Evolutionary conservation across 2,888 invertebrate genomes (phyloP).

Genomic region (Drosophila prostipennis): DNA sequence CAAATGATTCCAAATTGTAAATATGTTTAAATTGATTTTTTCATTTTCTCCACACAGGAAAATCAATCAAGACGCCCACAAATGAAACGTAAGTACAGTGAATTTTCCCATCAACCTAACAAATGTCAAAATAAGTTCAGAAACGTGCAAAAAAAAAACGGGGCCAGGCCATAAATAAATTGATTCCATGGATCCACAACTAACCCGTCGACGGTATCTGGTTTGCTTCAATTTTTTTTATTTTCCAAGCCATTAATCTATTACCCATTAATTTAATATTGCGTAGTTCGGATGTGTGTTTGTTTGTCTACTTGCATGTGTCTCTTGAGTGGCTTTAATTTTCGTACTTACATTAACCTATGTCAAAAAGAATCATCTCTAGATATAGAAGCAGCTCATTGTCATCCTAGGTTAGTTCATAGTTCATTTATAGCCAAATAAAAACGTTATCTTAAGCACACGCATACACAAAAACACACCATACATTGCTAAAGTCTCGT

Average conservation of each 20-base stretch:
- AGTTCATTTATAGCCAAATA: constrained; percentile 5
- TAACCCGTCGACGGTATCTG: constrained; percentile 68
- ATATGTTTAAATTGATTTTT: background rate
- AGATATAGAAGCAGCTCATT: constrained; percentile 28
- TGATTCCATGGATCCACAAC: constrained; percentile 27
- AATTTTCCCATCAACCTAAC: constrained; percentile 5
- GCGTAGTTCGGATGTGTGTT: constrained; percentile 63
- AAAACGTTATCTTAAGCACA: constrained; percentile 48
- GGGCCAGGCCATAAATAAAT: constrained; percentile 22
- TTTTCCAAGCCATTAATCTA: constrained; percentile 32
- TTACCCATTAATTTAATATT: constrained; percentile 34
- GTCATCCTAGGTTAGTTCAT: constrained; percentile 32
- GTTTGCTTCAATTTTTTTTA: constrained; percentile 36
- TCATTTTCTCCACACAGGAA: constrained; percentile 71
- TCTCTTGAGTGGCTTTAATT: constrained; percentile 35
- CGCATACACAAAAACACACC: constrained; percentile 21
- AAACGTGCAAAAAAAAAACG: constrained; percentile 19
- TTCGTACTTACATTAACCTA: constrained; percentile 33
- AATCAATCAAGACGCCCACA: constrained; percentile 82
- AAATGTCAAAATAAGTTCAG: constrained; percentile 61
- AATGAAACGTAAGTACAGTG: constrained; percentile 83
- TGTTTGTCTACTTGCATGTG: constrained; percentile 62
- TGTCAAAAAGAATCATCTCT: constrained; percentile 17
- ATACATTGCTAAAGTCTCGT: constrained; percentile 14
- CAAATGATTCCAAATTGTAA: background rate